These are phyloP conservation scores for Mionectes macconnelli DNA, from an alignment of 2,113 vertebrate species.

Conservation along the genomic window DNA sequence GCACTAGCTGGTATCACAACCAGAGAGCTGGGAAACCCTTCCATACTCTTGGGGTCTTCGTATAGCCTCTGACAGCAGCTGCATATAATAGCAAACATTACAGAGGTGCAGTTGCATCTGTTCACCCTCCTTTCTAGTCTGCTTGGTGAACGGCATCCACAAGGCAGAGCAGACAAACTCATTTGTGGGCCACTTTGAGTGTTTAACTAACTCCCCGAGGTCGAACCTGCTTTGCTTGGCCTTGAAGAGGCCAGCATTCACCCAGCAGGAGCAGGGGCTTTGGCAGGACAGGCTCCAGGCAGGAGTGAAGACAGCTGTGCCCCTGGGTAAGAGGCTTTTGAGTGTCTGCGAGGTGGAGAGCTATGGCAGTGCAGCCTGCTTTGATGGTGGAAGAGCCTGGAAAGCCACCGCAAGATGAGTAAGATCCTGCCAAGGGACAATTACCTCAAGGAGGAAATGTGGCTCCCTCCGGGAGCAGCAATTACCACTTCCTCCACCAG, in stretches of 20 bases:
- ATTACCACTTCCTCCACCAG: neutral
- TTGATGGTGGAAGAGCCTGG: neutral
- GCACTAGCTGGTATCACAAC: neutral
- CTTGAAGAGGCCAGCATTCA: neutral
- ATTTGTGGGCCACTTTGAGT: neutral
- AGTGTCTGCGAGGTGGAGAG: neutral
- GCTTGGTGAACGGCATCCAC: neutral
- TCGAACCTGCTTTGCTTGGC: neutral
- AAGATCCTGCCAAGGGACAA: neutral
- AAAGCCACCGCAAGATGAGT: neutral
- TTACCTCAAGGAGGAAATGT: neutral
- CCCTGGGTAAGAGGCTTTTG: neutral
- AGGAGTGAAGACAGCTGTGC: neutral
- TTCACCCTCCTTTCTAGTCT: neutral
- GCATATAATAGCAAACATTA: neutral
- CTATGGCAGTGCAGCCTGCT: neutral
- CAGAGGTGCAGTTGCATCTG: neutral
- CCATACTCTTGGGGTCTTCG: neutral
- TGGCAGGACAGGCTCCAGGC: neutral
- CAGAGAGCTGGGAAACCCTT: neutral
- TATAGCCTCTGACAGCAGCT: neutral
- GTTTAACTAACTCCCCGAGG: neutral
- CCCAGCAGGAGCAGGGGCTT: neutral
- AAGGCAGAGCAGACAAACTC: neutral
- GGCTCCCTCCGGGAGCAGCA: neutral